phyloP scores from a whole-genome alignment of 2,888 invertebrate genomes.

The Torymus texanus region DNA sequence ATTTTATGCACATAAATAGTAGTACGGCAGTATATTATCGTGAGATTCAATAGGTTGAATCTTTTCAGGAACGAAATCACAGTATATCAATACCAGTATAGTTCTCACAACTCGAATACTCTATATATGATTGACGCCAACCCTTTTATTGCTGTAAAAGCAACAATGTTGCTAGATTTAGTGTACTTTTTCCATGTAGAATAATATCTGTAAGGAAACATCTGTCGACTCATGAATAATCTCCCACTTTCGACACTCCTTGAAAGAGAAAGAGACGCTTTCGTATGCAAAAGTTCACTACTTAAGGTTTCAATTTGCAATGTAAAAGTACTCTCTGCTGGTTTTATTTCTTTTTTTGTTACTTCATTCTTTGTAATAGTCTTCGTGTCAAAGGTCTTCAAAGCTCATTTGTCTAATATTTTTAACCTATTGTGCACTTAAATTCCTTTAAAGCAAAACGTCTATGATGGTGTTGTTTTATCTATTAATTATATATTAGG shows the following conservation, averaged over 20 bases:
- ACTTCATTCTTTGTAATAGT: constrained; percentile 10
- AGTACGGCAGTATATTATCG: no score
- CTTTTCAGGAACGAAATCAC: no score
- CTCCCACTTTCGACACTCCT: constrained; percentile 22
- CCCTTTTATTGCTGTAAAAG: no score
- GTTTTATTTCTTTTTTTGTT: neutral
- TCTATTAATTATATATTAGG: no score
- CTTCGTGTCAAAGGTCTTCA: constrained; percentile 16
- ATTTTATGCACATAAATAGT: no score
- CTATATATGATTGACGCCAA: no score
- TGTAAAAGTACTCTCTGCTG: constrained; percentile 25
- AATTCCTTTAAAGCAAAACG: neutral
- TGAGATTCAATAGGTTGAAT: no score
- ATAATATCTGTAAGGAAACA: constrained; percentile 11
- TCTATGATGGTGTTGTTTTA: no score
- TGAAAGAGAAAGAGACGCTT: constrained; percentile 1
- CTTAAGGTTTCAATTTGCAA: constrained; percentile 44
- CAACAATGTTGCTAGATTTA: no score
- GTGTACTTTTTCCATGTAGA: constrained; percentile 1
- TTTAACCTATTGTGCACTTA: constrained; percentile 5
- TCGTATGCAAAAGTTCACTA: constrained; percentile 26
- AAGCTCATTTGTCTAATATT: constrained; percentile 1
- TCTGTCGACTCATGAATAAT: constrained; percentile 33
- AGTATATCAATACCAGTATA: no score
- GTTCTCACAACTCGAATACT: no score